These are phyloP conservation scores for Calosoma granatense DNA, from an alignment of 1,140 invertebrate species.

Conservation along the genomic window DNA sequence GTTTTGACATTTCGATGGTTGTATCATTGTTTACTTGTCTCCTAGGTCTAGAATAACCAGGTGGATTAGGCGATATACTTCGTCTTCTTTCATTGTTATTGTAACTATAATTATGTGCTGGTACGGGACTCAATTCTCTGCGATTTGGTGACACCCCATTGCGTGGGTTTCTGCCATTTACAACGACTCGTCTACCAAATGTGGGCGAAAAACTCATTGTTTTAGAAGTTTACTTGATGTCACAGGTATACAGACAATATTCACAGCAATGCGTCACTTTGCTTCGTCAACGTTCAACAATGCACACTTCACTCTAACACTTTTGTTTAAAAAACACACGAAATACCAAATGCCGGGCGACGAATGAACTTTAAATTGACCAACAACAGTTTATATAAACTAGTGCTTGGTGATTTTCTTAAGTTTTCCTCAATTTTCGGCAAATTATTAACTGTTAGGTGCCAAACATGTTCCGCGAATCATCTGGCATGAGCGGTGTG, in stretches of 20 bases:
- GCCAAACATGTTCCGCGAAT: constrained; percentile 1
- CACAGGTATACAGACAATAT: too few relatives aligned
- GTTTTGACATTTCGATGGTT: not conserved
- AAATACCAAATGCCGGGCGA: too few relatives aligned
- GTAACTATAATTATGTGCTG: not conserved
- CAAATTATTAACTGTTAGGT: too few relatives aligned
- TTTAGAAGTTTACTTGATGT: not conserved
- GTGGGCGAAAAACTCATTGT: not conserved
- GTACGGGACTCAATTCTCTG: not conserved
- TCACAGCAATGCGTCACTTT: too few relatives aligned
- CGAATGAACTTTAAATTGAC: too few relatives aligned
- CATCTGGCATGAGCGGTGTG: not conserved
- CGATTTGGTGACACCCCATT: not conserved
- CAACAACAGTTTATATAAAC: too few relatives aligned
- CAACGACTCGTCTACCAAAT: not conserved
- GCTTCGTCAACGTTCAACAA: too few relatives aligned
- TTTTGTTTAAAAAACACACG: too few relatives aligned
- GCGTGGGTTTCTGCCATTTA: not conserved
- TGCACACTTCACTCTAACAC: too few relatives aligned
- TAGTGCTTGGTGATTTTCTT: too few relatives aligned
- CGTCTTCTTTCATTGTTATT: not conserved
- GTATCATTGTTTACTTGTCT: not conserved
- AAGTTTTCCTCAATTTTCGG: too few relatives aligned
- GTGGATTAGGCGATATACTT: constrained; percentile 3
- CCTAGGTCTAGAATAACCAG: constrained; percentile 9